These are phyloP conservation scores for Caenorhabditis macrosperma DNA, from an alignment of 2,888 invertebrate genomes.

Conservation along the genomic window DNA sequence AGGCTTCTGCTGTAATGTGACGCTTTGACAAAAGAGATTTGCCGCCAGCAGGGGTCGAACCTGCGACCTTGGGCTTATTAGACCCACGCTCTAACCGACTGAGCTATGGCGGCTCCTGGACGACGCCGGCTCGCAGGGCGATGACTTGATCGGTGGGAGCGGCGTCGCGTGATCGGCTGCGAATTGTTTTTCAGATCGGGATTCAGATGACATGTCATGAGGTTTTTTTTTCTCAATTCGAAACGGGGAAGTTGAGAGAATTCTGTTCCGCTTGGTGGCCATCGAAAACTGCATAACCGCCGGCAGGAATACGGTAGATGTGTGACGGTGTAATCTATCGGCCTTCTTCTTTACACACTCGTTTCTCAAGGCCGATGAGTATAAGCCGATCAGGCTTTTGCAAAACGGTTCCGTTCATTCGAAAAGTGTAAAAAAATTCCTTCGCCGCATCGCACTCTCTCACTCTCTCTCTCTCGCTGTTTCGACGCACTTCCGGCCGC, in stretches of 20 bases:
- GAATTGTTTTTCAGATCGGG: background rate
- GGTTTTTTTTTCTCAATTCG: background rate
- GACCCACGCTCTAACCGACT: conserved; percentile 80
- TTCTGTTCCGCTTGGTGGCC: conserved; percentile 24
- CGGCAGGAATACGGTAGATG: background rate
- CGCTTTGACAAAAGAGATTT: conserved; percentile 65
- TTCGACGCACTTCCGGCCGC: too few relatives aligned
- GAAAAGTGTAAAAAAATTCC: background rate
- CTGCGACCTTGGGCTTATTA: conserved; percentile 80
- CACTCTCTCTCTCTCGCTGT: too few relatives aligned
- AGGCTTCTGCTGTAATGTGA: too few relatives aligned
- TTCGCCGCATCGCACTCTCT: too few relatives aligned
- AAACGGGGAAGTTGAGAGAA: conserved; percentile 7
- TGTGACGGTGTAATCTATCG: conserved; percentile 6
- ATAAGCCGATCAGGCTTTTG: conserved; percentile 8
- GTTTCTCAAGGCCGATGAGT: background rate
- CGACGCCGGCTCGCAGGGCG: background rate
- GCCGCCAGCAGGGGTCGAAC: conserved; percentile 79
- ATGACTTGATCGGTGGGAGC: conserved; percentile 3
- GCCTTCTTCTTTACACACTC: background rate
- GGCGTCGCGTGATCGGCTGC: conserved; percentile 16
- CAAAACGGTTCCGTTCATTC: background rate
- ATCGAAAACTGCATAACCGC: background rate
- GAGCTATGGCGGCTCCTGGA: conserved; percentile 71
- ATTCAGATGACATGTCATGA: conserved; percentile 17